Conservation (phyloP, 2,797 vertebrate genomes). For the Megaceryle alcyon region DNA sequence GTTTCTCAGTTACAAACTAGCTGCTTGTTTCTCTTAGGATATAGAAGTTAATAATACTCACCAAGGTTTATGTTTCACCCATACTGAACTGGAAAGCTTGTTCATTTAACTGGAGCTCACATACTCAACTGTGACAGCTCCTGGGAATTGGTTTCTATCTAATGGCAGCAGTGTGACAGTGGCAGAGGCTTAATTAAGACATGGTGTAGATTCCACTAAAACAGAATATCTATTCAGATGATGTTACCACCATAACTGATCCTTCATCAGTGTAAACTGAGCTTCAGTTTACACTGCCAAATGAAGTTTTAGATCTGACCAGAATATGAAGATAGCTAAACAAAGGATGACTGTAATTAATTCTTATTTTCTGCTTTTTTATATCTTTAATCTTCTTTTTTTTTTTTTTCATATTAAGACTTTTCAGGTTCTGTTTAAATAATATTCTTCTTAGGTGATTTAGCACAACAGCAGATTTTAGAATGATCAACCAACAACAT, state of each 20-base stretch:
- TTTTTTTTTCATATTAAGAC: background rate
- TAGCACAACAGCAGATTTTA: background rate
- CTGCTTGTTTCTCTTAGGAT: background rate
- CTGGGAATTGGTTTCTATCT: background rate
- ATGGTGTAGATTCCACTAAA: background rate
- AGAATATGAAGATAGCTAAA: background rate
- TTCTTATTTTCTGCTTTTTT: accelerated
- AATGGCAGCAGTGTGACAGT: background rate
- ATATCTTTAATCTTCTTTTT: background rate
- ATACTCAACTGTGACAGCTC: background rate
- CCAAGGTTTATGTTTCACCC: background rate
- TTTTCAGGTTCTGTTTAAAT: background rate
- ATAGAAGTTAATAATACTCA: background rate
- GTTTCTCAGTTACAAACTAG: background rate
- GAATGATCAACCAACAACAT: background rate
- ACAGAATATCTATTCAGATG: background rate
- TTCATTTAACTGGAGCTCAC: background rate
- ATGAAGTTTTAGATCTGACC: background rate
- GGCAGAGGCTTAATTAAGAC: background rate
- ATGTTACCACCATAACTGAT: background rate
- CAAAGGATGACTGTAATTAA: background rate
- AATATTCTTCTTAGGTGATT: background rate
- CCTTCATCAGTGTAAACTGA: background rate
- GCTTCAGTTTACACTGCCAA: background rate
- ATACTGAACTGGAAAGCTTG: background rate